These are phyloP conservation scores for Centropristis striata DNA, from an alignment of 2,113 vertebrate genomes.

Conservation along the genomic window DNA sequence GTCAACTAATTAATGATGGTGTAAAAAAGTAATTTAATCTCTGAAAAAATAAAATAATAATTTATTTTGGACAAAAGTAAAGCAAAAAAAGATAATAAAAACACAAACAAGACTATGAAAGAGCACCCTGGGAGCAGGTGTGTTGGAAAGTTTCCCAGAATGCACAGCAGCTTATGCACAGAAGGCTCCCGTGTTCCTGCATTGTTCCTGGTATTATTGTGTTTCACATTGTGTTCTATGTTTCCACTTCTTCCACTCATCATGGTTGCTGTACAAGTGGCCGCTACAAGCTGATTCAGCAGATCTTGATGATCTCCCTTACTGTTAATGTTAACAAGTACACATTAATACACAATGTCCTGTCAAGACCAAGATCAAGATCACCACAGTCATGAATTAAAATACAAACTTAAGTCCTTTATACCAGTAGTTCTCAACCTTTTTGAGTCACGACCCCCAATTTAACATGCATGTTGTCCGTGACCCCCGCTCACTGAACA, in stretches of 20 bases:
- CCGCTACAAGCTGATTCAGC: not conserved
- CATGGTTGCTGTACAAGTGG: not conserved
- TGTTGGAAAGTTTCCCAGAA: constrained; percentile 3
- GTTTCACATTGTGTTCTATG: not conserved
- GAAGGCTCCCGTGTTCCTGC: not conserved
- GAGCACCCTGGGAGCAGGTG: not conserved
- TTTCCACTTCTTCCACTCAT: not conserved
- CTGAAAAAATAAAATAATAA: too few species aligned
- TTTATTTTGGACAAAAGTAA: not conserved
- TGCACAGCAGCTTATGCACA: not conserved
- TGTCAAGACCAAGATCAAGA: too few species aligned
- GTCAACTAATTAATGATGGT: too few species aligned
- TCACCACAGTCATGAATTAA: not conserved
- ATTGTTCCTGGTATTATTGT: not conserved
- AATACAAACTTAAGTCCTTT: too few species aligned
- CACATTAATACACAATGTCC: not conserved
- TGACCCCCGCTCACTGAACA: too few species aligned
- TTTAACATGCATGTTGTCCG: too few species aligned
- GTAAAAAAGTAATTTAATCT: too few species aligned
- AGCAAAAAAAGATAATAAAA: not conserved
- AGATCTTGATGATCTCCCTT: not conserved
- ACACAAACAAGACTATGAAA: not conserved
- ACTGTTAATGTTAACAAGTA: too few species aligned
- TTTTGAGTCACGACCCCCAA: too few species aligned
- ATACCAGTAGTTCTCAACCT: too few species aligned